Conservation (phyloP, 2,888 invertebrate genomes). For the Antitype chi region DNA sequence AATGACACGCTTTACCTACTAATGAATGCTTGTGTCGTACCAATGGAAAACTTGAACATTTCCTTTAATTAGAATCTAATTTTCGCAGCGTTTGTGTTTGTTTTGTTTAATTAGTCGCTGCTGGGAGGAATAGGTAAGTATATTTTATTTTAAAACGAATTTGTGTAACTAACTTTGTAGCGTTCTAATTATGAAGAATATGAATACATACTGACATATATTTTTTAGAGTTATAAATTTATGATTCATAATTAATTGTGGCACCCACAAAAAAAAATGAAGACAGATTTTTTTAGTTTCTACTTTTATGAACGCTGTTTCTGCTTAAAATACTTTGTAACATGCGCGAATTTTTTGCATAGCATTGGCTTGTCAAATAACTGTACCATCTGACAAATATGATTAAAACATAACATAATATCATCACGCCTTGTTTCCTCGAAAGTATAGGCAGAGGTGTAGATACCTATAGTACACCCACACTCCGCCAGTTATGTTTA, state of each 20-base stretch:
- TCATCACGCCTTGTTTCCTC: too few species aligned
- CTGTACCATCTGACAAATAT: not conserved
- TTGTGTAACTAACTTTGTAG: not conserved
- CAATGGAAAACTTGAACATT: constrained; percentile 69
- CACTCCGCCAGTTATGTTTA: too few species aligned
- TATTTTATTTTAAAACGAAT: constrained; percentile 30
- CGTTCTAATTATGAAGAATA: constrained; percentile 6
- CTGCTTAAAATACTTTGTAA: not conserved
- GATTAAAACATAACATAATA: too few species aligned
- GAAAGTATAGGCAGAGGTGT: too few species aligned
- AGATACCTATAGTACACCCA: too few species aligned
- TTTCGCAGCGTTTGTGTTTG: constrained; percentile 64
- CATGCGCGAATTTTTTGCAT: too few species aligned
- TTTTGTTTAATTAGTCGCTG: constrained; percentile 62
- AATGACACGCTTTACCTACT: constrained; percentile 75
- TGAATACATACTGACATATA: not conserved
- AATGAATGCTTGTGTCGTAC: constrained; percentile 72
- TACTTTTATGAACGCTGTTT: not conserved
- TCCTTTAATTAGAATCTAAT: constrained; percentile 78
- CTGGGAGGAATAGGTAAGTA: not conserved
- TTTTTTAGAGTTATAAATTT: not conserved
- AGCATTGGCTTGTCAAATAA: not conserved
- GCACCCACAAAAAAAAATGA: not conserved
- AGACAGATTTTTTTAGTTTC: not conserved
- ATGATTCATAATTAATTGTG: not conserved